Conservation (phyloP, 2,797 vertebrate genomes). For the Poeciliopsis turneri region DNA sequence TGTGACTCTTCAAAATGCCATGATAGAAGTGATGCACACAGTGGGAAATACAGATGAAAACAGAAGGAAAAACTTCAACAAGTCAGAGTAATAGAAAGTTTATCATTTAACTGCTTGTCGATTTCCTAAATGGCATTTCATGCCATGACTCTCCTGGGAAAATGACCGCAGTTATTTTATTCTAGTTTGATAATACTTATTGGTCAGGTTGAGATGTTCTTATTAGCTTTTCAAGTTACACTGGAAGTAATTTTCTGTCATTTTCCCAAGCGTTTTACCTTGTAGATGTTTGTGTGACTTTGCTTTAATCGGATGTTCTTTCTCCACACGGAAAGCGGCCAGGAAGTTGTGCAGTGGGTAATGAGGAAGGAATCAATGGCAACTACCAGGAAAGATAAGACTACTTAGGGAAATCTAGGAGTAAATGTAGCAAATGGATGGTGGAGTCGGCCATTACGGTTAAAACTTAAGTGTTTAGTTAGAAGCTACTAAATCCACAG, state of each 20-base stretch:
- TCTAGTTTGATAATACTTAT: background rate
- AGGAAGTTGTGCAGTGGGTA: background rate
- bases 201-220: background rate
- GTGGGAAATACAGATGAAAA: background rate
- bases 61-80: background rate
- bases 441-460: constrained; percentile 33
- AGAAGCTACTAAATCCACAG: constrained; percentile 20
- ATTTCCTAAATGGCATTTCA: background rate
- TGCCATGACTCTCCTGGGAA: background rate
- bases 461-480: constrained; percentile 19
- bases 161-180: background rate
- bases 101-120: background rate
- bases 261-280: background rate
- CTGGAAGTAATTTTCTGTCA: background rate
- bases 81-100: background rate
- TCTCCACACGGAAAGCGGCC: constrained; percentile 3
- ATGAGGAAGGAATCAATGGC: constrained; percentile 13
- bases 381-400: constrained; percentile 22
- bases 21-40: background rate
- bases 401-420: constrained; percentile 9
- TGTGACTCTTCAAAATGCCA: background rate
- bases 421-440: constrained; percentile 24
- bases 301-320: background rate
- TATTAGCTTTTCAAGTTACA: background rate
- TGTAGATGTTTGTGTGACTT: background rate